Conservation (phyloP, 2,888 invertebrate species). For the Oscheius sp. region DNA sequence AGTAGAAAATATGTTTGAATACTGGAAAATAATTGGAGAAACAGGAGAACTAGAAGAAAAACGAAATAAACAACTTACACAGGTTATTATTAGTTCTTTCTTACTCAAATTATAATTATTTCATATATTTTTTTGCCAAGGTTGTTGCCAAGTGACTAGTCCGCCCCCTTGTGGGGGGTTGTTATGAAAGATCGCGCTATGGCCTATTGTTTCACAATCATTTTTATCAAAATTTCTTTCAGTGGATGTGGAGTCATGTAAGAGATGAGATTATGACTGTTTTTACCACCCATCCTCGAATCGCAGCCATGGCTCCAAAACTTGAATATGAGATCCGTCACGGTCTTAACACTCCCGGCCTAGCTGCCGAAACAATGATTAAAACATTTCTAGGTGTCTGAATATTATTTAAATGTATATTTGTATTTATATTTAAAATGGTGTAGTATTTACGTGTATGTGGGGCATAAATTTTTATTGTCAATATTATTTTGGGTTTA, state of each 20-base stretch:
- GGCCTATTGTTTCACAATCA: too few species aligned
- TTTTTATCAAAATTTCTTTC: too few species aligned
- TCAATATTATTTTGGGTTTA: neutral
- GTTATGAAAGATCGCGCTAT: too few species aligned
- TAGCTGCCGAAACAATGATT: conserved; percentile 57
- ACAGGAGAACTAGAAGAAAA: conserved; percentile 42
- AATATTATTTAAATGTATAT: neutral
- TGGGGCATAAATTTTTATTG: too few species aligned
- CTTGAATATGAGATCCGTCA: conserved; percentile 45
- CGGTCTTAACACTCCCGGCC: conserved; percentile 54
- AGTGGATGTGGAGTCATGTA: conserved; percentile 63
- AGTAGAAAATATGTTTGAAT: conserved; percentile 49
- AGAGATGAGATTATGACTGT: conserved; percentile 56
- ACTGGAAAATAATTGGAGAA: conserved; percentile 54
- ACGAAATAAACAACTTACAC: conserved; percentile 40
- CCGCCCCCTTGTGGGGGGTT: too few species aligned
- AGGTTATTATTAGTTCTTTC: neutral
- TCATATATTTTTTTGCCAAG: too few species aligned
- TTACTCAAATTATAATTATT: neutral
- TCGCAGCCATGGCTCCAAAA: conserved; percentile 41
- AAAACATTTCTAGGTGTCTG: conserved; percentile 51
- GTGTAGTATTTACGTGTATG: neutral
- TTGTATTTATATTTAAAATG: neutral
- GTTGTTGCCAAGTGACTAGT: too few species aligned
- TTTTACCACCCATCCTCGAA: conserved; percentile 53